These are phyloP conservation scores for Dasypolia templi DNA, from an alignment of 2,888 invertebrate species.

Conservation along the genomic window DNA sequence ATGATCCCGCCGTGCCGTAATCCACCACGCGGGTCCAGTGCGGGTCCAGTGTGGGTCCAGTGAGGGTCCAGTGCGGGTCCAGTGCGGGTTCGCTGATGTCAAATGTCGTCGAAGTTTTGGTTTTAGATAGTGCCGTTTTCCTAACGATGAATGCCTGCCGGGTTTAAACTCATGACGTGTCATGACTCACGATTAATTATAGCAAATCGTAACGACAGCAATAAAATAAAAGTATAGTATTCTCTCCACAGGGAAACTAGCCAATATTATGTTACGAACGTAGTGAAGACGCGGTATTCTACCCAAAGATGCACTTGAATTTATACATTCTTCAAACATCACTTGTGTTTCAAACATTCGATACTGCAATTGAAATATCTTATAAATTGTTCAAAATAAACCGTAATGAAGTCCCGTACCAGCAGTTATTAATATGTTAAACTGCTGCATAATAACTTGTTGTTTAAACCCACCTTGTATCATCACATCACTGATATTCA, in stretches of 20 bases:
- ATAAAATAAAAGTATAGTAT: background rate
- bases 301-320: background rate
- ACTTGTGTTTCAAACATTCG: background rate
- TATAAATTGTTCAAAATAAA: constrained; percentile 9
- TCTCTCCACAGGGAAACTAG: background rate
- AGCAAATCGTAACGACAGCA: background rate
- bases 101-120: too few species aligned
- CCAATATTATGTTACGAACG: background rate
- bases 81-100: too few species aligned
- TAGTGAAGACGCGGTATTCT: too few species aligned
- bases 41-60: too few species aligned
- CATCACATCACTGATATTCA: constrained; percentile 42
- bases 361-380: background rate
- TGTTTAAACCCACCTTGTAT: constrained; percentile 21
- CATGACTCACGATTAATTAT: background rate
- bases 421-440: constrained; percentile 54
- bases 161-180: too few species aligned
- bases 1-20: too few species aligned
- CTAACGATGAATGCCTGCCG: too few species aligned
- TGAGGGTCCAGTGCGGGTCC: too few species aligned
- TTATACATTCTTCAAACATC: background rate
- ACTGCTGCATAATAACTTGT: constrained; percentile 37
- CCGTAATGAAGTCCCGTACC: background rate
- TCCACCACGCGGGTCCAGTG: too few species aligned
- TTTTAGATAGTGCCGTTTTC: too few species aligned